These are phyloP conservation scores for Chorisops tibialis DNA, from an alignment of 2,888 invertebrate genomes.

Conservation along the genomic window DNA sequence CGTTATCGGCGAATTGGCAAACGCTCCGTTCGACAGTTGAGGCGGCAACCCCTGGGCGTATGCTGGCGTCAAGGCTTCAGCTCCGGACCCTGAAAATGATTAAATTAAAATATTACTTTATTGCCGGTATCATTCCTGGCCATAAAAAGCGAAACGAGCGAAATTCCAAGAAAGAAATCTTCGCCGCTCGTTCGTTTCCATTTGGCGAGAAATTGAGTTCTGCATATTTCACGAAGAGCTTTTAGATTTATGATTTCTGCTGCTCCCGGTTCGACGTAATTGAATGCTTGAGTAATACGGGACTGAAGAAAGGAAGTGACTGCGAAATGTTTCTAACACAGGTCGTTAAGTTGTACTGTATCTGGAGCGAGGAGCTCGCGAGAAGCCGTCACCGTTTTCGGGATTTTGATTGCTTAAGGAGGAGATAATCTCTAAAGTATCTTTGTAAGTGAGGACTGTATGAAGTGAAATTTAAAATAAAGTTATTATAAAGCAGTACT, in stretches of 20 bases:
- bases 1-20: constrained; percentile 56
- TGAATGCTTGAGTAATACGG: constrained; percentile 24
- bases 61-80: constrained; percentile 58
- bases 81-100: constrained; percentile 55
- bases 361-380: neutral
- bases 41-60: constrained; percentile 53
- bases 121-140: constrained; percentile 17
- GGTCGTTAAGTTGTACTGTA: constrained; percentile 18
- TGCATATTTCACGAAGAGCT: constrained; percentile 26
- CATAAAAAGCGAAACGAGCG: constrained; percentile 18
- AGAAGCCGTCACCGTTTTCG: constrained; percentile 1
- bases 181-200: constrained; percentile 6
- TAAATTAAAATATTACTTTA: constrained; percentile 25
- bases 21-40: constrained; percentile 50
- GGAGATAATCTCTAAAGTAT: constrained; percentile 17
- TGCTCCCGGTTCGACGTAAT: constrained; percentile 12
- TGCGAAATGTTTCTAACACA: constrained; percentile 8
- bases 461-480: constrained; percentile 10
- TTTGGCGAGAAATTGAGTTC: constrained; percentile 23
- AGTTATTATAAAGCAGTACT: neutral
- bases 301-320: constrained; percentile 17
- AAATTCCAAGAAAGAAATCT: constrained; percentile 10
- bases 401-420: constrained; percentile 16
- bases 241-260: constrained; percentile 23
- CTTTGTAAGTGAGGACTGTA: neutral